Conservation (phyloP, 2,797 vertebrate genomes). For the Notolepis coatsorum region DNA sequence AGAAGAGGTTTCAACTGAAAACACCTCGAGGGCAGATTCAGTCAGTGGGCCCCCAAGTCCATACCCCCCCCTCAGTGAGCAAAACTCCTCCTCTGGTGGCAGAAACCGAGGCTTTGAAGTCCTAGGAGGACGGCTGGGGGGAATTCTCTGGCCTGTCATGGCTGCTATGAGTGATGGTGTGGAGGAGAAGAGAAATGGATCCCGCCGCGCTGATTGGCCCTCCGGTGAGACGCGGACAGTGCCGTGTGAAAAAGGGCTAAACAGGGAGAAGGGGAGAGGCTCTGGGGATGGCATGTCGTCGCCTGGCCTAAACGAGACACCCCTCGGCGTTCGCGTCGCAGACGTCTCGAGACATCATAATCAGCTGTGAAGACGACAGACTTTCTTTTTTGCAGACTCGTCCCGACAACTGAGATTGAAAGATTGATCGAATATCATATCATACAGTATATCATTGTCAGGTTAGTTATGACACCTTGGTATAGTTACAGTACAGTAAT, state of each 20-base stretch:
- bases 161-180: conserved; percentile 64
- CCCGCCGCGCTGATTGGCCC: conserved; percentile 45
- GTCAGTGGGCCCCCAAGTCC: conserved; percentile 60
- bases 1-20: conserved; percentile 56
- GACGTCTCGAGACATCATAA: not conserved
- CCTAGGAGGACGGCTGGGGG: conserved; percentile 38
- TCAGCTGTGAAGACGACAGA: not conserved
- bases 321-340: not conserved
- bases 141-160: conserved; percentile 62
- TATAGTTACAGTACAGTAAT: too few species aligned
- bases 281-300: too few species aligned
- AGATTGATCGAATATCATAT: too few species aligned
- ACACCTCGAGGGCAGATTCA: conserved; percentile 66
- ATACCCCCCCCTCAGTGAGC: not conserved
- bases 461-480: too few species aligned
- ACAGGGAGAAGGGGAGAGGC: conserved; percentile 31
- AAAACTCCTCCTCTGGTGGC: conserved; percentile 46
- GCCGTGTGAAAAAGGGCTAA: conserved; percentile 24
- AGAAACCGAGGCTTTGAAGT: conserved; percentile 67
- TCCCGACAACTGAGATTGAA: too few species aligned
- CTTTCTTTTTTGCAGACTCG: conserved; percentile 7
- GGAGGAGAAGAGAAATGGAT: conserved; percentile 61
- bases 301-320: too few species aligned
- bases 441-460: too few species aligned
- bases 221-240: conserved; percentile 25